Conservation (phyloP, 1,140 invertebrate genomes). For the Drosophila suzukii region DNA sequence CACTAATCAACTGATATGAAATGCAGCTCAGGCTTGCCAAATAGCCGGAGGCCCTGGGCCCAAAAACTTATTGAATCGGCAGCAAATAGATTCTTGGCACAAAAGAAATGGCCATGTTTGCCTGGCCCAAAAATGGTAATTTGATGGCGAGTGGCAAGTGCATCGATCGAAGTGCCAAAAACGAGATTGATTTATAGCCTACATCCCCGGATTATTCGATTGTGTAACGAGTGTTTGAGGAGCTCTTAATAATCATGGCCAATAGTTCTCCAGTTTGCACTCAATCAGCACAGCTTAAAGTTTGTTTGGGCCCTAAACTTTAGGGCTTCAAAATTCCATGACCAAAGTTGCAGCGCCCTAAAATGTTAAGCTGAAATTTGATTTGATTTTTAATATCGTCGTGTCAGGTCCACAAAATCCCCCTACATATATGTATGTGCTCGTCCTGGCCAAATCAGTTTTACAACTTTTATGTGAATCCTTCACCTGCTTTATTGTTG, state of each 20-base stretch:
- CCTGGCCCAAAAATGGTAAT: conserved; percentile 43
- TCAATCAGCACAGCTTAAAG: conserved; percentile 10
- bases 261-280: conserved; percentile 16
- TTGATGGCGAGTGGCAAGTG: conserved; percentile 37
- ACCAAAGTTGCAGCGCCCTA: conserved; percentile 1
- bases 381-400: conserved; percentile 69
- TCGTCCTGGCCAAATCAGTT: conserved; percentile 57
- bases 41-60: conserved; percentile 21
- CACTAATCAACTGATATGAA: conserved; percentile 67
- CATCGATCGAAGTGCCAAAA: conserved; percentile 38
- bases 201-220: conserved; percentile 4
- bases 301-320: background rate
- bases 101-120: conserved; percentile 33
- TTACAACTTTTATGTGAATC: conserved; percentile 68
- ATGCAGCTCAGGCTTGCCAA: conserved; percentile 62
- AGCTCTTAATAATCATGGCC: conserved; percentile 15
- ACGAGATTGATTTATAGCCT: conserved; percentile 38
- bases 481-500: conserved; percentile 68
- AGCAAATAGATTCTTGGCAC: conserved; percentile 37
- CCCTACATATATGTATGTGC: conserved; percentile 2
- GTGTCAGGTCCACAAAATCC: conserved; percentile 15
- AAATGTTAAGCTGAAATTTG: conserved; percentile 59
- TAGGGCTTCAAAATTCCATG: conserved; percentile 1
- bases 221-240: conserved; percentile 31
- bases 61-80: conserved; percentile 56